Percentiles rank a stretch among this genome's conserved stretches.
These are phyloP conservation scores for Ciconia nigra DNA, from an alignment of 2,797 vertebrate species.

Conservation along the genomic window DNA sequence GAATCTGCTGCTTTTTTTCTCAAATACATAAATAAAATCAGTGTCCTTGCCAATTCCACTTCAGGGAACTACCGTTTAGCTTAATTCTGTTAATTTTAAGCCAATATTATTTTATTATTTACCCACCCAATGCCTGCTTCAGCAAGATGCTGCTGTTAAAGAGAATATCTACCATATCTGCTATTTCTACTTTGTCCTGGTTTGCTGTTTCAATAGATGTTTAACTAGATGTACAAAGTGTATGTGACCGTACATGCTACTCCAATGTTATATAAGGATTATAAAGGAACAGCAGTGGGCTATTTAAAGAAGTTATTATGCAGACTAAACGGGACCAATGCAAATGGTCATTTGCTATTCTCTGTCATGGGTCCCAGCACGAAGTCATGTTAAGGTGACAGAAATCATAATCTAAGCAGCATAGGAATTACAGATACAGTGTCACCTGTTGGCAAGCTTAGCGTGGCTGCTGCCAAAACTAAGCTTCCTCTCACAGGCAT, in stretches of 20 bases:
- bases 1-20: background rate
- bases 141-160: background rate
- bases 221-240: background rate
- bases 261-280: background rate
- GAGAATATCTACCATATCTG: rapidly evolving
- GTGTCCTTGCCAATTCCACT: background rate
- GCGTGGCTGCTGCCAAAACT: background rate
- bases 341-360: background rate
- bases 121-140: background rate
- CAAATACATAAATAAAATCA: background rate
- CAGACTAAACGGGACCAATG: background rate
- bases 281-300: background rate
- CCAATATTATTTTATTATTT: background rate
- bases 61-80: background rate
- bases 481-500: background rate
- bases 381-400: background rate
- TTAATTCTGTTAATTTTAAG: background rate
- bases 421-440: background rate
- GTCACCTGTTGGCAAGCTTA: background rate
- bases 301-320: background rate
- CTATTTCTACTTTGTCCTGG: background rate
- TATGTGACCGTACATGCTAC: background rate
- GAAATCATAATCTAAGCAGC: background rate
- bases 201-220: background rate
- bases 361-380: background rate